Evolutionary conservation across 2,888 invertebrate species (phyloP).

Genomic region (Dioctria rufipes): DNA sequence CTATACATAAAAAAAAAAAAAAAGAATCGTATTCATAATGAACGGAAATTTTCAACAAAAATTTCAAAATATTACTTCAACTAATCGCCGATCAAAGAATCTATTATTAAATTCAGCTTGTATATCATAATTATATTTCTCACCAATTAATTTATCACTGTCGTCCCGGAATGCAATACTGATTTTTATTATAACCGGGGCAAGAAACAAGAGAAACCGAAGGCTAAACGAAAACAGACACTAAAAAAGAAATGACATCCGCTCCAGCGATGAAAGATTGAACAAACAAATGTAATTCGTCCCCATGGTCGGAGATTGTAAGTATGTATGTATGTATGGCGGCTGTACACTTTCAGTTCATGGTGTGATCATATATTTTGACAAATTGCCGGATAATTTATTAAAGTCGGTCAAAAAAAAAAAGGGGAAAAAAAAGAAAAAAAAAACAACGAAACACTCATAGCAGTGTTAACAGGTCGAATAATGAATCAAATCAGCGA

Average conservation of each 20-base stretch:
- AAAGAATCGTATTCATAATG: too few relatives aligned
- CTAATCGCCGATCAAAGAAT: neutral
- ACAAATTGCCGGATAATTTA: constrained; percentile 54
- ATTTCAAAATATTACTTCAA: too few relatives aligned
- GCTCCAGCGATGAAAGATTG: constrained; percentile 39
- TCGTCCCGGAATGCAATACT: constrained; percentile 48
- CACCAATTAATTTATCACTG: constrained; percentile 50
- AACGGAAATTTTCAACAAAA: too few relatives aligned
- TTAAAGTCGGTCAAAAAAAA: constrained; percentile 52
- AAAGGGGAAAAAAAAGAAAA: neutral
- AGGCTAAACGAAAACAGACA: constrained; percentile 7
- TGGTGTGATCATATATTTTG: constrained; percentile 52
- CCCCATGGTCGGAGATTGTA: neutral
- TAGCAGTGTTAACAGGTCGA: constrained; percentile 44
- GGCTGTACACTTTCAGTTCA: constrained; percentile 5
- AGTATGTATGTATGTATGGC: neutral
- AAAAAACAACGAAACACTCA: neutral
- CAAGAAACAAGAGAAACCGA: neutral
- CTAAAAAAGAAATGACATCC: constrained; percentile 40
- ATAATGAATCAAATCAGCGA: constrained; percentile 53
- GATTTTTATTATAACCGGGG: constrained; percentile 6
- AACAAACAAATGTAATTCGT: constrained; percentile 43
- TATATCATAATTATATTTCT: neutral
- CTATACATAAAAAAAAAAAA: too few relatives aligned
- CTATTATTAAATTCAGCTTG: constrained; percentile 5